phyloP scores from a whole-genome alignment of 2,888 invertebrate species.

The Mythimna ferrago region DNA sequence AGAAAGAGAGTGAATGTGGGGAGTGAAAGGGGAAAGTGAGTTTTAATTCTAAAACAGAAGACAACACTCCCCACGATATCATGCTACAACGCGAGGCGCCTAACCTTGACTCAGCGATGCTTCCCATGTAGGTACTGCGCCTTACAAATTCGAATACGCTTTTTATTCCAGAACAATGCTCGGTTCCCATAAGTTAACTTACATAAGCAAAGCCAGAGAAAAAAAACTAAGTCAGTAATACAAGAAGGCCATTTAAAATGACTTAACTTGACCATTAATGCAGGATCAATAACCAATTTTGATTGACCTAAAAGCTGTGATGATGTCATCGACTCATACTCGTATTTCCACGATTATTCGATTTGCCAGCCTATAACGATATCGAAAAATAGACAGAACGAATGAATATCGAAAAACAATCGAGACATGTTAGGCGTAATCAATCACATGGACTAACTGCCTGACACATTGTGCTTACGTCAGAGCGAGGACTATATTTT shows the following conservation, averaged over 20 bases:
- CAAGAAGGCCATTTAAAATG: slow-evolving; percentile 13
- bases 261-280: slow-evolving; percentile 26
- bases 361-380: slow-evolving; percentile 39
- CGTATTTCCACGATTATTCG: slow-evolving; percentile 38
- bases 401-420: slow-evolving; percentile 54
- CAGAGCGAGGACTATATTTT: slow-evolving; percentile 54
- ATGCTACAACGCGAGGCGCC: too few relatives aligned
- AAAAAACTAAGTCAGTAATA: not conserved
- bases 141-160: too few relatives aligned
- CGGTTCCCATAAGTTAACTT: too few relatives aligned
- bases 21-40: too few relatives aligned
- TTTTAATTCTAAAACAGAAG: too few relatives aligned
- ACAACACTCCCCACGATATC: too few relatives aligned
- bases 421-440: slow-evolving; percentile 52
- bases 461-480: slow-evolving; percentile 46
- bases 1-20: too few relatives aligned
- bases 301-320: slow-evolving; percentile 43
- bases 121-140: too few relatives aligned
- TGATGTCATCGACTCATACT: slow-evolving; percentile 42
- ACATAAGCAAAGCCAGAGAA: too few relatives aligned
- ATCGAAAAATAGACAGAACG: slow-evolving; percentile 43
- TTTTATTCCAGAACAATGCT: too few relatives aligned
- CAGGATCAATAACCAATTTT: slow-evolving; percentile 51
- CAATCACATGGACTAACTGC: slow-evolving; percentile 56
- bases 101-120: too few relatives aligned